Evolutionary conservation across 2,113 vertebrate species (phyloP).

Genomic region (Hiodon tergisus): DNA sequence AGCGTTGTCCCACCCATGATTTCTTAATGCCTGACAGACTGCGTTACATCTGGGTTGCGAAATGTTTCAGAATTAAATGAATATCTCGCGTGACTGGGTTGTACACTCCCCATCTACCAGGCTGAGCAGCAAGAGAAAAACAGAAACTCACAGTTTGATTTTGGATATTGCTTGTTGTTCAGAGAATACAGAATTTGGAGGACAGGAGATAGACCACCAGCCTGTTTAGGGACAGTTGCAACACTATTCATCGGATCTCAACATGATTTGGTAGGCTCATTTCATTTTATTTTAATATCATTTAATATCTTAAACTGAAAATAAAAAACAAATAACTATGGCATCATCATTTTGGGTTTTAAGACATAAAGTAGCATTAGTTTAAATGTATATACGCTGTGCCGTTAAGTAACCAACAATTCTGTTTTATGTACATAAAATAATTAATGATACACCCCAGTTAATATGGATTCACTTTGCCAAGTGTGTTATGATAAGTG

Average conservation of each 20-base stretch:
- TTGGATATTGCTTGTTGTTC: slow-evolving; percentile 2
- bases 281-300: not conserved
- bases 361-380: too few relatives aligned
- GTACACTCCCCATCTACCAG: too few relatives aligned
- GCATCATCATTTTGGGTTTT: not conserved
- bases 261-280: slow-evolving; percentile 16
- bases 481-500: not conserved
- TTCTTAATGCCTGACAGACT: too few relatives aligned
- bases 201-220: not conserved
- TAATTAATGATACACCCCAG: too few relatives aligned
- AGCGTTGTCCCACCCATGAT: too few relatives aligned
- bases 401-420: too few relatives aligned
- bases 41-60: too few relatives aligned
- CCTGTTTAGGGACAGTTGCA: not conserved
- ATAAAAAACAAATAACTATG: not conserved
- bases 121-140: slow-evolving; percentile 6
- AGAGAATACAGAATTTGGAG: slow-evolving; percentile 1
- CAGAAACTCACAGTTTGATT: slow-evolving; percentile 17
- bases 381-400: too few relatives aligned
- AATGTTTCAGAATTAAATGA: too few relatives aligned
- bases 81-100: too few relatives aligned
- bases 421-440: too few relatives aligned
- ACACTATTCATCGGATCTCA: not conserved
- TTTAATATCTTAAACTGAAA: not conserved
- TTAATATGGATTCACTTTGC: too few relatives aligned